Conservation (phyloP, 1,140 invertebrate genomes). For the Cotesia glomerata region DNA sequence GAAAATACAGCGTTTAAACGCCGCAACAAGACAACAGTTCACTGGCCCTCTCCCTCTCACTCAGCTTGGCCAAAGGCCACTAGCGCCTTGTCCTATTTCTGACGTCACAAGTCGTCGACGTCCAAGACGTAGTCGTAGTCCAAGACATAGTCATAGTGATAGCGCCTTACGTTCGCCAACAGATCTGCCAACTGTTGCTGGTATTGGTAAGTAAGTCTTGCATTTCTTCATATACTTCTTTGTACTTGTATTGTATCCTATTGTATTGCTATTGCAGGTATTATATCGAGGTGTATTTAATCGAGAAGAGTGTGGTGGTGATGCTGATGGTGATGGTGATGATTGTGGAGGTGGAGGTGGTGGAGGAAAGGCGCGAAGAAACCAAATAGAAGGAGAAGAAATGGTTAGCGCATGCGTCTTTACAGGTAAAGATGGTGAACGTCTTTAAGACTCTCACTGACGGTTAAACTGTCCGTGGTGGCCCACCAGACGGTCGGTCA, state of each 20-base stretch:
- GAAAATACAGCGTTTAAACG: conserved; percentile 26
- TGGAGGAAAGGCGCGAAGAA: conserved; percentile 4
- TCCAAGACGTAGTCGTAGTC: conserved; percentile 12
- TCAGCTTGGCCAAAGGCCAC: conserved; percentile 36
- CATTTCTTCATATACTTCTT: too few species aligned
- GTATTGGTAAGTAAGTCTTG: too few species aligned
- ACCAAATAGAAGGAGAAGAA: conserved; percentile 2
- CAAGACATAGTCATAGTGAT: too few species aligned
- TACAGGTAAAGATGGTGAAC: conserved; percentile 55
- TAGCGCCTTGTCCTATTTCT: conserved; percentile 57
- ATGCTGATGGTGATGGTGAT: neutral
- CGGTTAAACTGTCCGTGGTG: conserved; percentile 39
- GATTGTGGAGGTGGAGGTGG: neutral
- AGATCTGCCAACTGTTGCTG: too few species aligned
- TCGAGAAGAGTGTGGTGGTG: too few species aligned
- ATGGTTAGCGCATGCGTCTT: conserved; percentile 48
- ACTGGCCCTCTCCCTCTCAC: conserved; percentile 40
- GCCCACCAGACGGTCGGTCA: conserved; percentile 20
- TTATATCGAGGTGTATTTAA: too few species aligned
- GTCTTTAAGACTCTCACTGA: conserved; percentile 54
- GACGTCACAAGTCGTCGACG: conserved; percentile 48
- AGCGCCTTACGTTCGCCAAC: neutral
- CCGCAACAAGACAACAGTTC: conserved; percentile 44
- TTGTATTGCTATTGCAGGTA: too few species aligned
- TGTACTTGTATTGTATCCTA: too few species aligned